These are phyloP conservation scores for Pardosa pseudoannulata DNA, from an alignment of 2,888 invertebrate genomes.

Conservation along the genomic window DNA sequence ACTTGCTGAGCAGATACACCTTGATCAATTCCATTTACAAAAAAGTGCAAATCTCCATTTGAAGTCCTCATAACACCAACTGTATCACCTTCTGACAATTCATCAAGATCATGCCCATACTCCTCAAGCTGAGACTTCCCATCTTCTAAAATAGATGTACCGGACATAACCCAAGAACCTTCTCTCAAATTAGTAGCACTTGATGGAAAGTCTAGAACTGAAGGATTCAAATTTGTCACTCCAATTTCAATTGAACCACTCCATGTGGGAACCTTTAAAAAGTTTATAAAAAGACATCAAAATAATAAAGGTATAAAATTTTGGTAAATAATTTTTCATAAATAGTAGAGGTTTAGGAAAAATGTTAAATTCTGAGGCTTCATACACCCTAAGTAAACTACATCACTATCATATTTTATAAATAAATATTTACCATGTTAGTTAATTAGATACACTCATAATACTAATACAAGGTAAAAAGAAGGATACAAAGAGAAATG, in stretches of 20 bases:
- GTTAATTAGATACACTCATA: too few relatives aligned
- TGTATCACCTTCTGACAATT: slow-evolving; percentile 87
- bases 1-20: slow-evolving; percentile 89
- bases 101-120: slow-evolving; percentile 90
- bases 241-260: slow-evolving; percentile 87
- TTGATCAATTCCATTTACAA: slow-evolving; percentile 91
- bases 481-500: too few relatives aligned
- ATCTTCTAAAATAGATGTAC: slow-evolving; percentile 89
- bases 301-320: too few relatives aligned
- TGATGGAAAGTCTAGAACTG: slow-evolving; percentile 82
- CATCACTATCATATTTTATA: too few relatives aligned
- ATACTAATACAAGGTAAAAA: too few relatives aligned
- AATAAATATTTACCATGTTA: too few relatives aligned
- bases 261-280: slow-evolving; percentile 81
- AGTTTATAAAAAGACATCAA: too few relatives aligned
- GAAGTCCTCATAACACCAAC: slow-evolving; percentile 90
- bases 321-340: too few relatives aligned
- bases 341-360: too few relatives aligned
- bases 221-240: slow-evolving; percentile 84
- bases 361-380: too few relatives aligned
- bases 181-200: slow-evolving; percentile 85
- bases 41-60: slow-evolving; percentile 90
- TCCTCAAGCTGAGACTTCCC: slow-evolving; percentile 88
- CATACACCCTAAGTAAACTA: too few relatives aligned
- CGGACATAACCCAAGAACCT: slow-evolving; percentile 94